Conservation (phyloP, 2,888 invertebrate species). For the Caenorhabditis doughertyi region DNA sequence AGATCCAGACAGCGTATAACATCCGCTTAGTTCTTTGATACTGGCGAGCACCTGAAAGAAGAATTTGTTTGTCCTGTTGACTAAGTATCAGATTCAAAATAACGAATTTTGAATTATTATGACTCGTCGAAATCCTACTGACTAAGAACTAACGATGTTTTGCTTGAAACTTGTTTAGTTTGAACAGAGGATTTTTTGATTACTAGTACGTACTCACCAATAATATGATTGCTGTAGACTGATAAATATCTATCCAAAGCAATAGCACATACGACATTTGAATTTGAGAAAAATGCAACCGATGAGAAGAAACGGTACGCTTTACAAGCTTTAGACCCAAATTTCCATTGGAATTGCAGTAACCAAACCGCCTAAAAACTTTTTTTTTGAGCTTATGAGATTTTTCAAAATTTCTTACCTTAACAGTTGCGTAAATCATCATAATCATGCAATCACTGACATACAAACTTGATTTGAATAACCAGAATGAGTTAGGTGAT, state of each 20-base stretch:
- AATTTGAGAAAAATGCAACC: conserved; percentile 77
- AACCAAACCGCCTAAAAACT: conserved; percentile 74
- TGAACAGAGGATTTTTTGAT: not conserved
- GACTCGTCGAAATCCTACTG: not conserved
- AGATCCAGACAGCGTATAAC: conserved; percentile 72
- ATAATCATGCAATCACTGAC: conserved; percentile 78
- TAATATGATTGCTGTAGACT: conserved; percentile 77
- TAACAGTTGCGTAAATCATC: conserved; percentile 75
- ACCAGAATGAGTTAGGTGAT: conserved; percentile 39
- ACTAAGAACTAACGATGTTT: not conserved
- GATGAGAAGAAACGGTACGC: conserved; percentile 77
- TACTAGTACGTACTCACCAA: conserved; percentile 57
- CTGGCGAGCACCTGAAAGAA: conserved; percentile 41
- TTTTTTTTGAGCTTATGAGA: not conserved
- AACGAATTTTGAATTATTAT: not conserved
- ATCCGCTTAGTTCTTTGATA: conserved; percentile 54
- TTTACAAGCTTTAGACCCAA: conserved; percentile 72
- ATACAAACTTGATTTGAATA: conserved; percentile 77
- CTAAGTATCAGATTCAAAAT: not conserved
- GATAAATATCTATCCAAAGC: conserved; percentile 77
- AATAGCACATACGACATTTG: conserved; percentile 78
- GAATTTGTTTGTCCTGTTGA: not conserved
- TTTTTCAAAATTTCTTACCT: conserved; percentile 63
- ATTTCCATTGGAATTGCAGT: conserved; percentile 73
- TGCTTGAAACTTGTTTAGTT: not conserved